phyloP scores from a whole-genome alignment of 2,888 invertebrate species.

The Sinotaia quadrata region DNA sequence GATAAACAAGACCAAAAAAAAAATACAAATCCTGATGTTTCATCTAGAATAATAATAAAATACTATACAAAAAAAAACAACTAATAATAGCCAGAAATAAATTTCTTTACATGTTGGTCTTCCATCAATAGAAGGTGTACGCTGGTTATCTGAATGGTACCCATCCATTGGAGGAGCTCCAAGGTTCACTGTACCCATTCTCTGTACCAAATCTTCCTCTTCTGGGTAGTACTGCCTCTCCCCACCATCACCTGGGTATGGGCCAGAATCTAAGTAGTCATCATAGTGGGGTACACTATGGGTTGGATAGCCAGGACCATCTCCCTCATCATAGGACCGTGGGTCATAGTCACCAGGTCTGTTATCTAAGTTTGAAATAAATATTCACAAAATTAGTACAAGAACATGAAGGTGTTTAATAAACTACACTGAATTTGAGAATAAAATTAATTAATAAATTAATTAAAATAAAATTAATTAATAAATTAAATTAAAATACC shows the following conservation, averaged over 20 bases:
- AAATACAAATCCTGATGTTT: too few species aligned
- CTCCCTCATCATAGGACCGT: constrained; percentile 27
- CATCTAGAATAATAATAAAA: background rate
- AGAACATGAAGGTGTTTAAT: too few species aligned
- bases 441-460: too few species aligned
- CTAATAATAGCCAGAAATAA: background rate
- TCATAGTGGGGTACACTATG: constrained; percentile 28
- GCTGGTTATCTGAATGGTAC: constrained; percentile 48
- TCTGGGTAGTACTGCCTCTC: constrained; percentile 47
- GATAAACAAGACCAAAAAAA: background rate
- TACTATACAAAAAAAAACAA: background rate
- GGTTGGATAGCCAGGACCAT: constrained; percentile 37
- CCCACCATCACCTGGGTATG: constrained; percentile 25
- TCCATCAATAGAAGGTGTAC: constrained; percentile 50
- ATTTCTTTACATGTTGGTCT: constrained; percentile 34
- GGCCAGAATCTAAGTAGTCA: constrained; percentile 37
- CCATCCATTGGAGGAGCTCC: constrained; percentile 40
- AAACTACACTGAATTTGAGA: too few species aligned
- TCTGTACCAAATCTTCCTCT: constrained; percentile 42
- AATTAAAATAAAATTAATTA: background rate
- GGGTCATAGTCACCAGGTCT: constrained; percentile 22
- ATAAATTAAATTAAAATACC: too few species aligned
- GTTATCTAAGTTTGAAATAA: background rate
- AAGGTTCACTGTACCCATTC: constrained; percentile 41
- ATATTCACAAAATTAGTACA: background rate